Base-by-base conservation (phyloP, 2,888 invertebrate genomes). In the Caenorhabditis sp. region DNA sequence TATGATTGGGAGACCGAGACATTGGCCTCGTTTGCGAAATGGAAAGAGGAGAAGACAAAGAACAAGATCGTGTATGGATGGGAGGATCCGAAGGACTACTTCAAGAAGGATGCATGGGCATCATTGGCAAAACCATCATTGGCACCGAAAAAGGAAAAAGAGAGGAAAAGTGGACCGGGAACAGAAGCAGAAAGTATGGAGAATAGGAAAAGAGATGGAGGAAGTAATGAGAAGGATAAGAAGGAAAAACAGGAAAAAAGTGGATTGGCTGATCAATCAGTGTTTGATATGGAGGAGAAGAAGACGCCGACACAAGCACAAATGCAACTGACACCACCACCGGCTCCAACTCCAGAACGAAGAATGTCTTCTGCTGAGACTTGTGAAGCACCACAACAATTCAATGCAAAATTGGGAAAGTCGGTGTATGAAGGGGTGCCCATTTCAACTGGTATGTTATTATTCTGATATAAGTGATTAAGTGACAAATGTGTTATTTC, bases 41-140 rank as follows among this genome's bases (percentile, higher is more conserved):
- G 59, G 59, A 59, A 43, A 59, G 59, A 59, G 49, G 49, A 43
- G 17, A 59, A 59, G 27, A 10, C 23, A 3, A 38, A 38, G 8
- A 2, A 20, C 10, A 58, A 38, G 21, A 58, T 58, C 2, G 26
- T 26, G 7, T 38, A 58, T 38, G 21, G 17, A 36, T 67, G 21
- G 71, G 71, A 43, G 23, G 67, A 31, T 63, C 67, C 57, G 64
- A 64, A 27, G 17, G 71, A 72, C 53, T 67, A 63, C 52, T 50
- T 61, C 21, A 31, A 61, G 20, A 59, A 59, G 7, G 36, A 36
- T 20, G 57, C 26, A 26, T 27, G 27, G 27, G 8, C 27, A 17
- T 17, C 17, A 3, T 14, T 43, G 14, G 5, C 43, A 43, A 43
- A 43, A 43, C 43, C 43, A 43, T 43, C 17, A 17, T 17, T 17